Conservation (phyloP, 2,797 vertebrate species). For the Chelon auratus region DNA sequence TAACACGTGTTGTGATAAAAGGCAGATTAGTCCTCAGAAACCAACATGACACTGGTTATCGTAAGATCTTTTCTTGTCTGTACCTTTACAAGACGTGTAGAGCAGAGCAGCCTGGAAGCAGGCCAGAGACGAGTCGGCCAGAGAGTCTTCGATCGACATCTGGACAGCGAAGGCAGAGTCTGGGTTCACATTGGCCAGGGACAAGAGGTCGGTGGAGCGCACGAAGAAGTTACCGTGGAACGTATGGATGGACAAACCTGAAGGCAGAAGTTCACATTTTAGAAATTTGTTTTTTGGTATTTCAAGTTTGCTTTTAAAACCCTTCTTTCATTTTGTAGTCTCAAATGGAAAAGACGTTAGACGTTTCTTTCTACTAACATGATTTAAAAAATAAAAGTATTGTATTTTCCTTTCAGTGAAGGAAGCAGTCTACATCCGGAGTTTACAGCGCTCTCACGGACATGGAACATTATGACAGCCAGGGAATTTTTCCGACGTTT, state of each 20-base stretch:
- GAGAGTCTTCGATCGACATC: constrained; percentile 95
- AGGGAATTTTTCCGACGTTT: too few relatives aligned
- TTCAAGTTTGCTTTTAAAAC: too few relatives aligned
- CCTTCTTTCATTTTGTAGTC: too few relatives aligned
- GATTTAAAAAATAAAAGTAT: too few relatives aligned
- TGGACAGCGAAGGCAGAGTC: constrained; percentile 98
- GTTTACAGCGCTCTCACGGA: too few relatives aligned
- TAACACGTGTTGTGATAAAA: not conserved
- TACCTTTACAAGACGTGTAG: constrained; percentile 98
- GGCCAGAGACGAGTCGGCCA: constrained; percentile 93
- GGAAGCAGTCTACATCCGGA: too few relatives aligned
- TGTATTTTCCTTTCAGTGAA: too few relatives aligned
- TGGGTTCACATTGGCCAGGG: constrained; percentile 97
- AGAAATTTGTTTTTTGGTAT: too few relatives aligned
- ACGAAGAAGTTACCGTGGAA: constrained; percentile 99
- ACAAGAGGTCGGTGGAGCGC: constrained; percentile 96
- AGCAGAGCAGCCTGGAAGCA: constrained; percentile 97
- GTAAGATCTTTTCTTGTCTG: not conserved
- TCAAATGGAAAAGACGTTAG: too few relatives aligned
- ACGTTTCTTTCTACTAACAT: too few relatives aligned
- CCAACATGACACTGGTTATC: not conserved
- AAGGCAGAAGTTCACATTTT: not conserved
- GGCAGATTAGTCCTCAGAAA: not conserved
- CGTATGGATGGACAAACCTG: constrained; percentile 98
- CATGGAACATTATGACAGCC: too few relatives aligned